Base-by-base conservation (phyloP, 2,797 vertebrate species). In the Threskiornis aethiopicus region DNA sequence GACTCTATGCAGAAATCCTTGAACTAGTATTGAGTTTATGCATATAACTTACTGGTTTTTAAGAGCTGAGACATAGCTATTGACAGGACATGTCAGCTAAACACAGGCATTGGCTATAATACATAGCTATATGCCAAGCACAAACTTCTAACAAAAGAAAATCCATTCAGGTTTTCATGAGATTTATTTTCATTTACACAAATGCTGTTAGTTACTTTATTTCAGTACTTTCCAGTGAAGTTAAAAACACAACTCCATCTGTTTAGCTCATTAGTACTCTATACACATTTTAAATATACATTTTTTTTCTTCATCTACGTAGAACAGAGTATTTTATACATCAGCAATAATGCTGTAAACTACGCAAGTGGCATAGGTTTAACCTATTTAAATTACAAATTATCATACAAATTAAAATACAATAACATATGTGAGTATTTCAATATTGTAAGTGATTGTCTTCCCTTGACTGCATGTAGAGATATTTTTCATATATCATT, bases 161-260 rank as follows among this genome's bases (percentile, higher is more conserved):
- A 95, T 79, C 81, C 84, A 42, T 91, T 91, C 81, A 83, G 49
- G 49, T 83, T 97, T 95, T 92, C 31, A 28, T 71, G 82, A 83
- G 75, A 55, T 95, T 85, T 97, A 84, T 93, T 95, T 96, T 96
- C 61, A 47, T 89, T 94, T 95, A 58, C 76, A 86, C 69, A 91
- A 87, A 84, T 91, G 62, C 64, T 90, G 62, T 87, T 90, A 90
- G 69, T 93, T 95, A 62, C 71, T 94, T 95, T 87, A 92, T 87
- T 96, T 91, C 61, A 29, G 46, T 90, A 72, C 62, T 89, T 93
- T 80, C 66, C 78, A 65, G 24, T 67, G 71, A 92, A 96, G 75
- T 96, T 94, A 89, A 92, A 84, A 92, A 61, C 83, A 94, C 46
- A 82, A 7, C 61, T 81, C 96, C 92, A 94, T 96, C 94, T 95